These are phyloP conservation scores for Neoitamus cyanurus DNA, from an alignment of 2,888 invertebrate genomes.

Conservation along the genomic window DNA sequence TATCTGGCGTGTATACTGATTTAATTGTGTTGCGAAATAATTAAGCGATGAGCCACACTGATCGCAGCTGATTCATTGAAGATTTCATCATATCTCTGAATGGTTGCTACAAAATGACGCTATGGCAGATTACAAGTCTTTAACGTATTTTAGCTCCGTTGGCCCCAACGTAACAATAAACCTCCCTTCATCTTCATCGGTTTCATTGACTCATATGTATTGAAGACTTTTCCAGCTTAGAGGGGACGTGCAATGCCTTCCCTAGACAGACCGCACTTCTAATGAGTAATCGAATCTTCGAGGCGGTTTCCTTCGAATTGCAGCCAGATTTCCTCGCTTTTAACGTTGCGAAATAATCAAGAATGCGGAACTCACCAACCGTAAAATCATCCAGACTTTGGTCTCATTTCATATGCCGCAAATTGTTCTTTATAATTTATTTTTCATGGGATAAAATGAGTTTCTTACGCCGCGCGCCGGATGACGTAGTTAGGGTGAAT, in stretches of 20 bases:
- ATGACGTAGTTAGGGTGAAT: not conserved
- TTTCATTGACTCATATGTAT: not conserved
- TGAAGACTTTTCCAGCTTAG: not conserved
- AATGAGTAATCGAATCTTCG: not conserved
- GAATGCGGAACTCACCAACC: not conserved
- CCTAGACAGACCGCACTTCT: not conserved
- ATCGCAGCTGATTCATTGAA: not conserved
- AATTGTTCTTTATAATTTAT: not conserved
- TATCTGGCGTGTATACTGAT: not conserved
- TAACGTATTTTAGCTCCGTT: no score
- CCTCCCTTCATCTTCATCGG: not conserved
- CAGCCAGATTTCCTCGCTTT: not conserved
- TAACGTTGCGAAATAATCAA: not conserved
- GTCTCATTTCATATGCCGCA: not conserved
- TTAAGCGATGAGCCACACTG: not conserved
- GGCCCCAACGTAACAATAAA: not conserved
- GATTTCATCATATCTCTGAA: not conserved
- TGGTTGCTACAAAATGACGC: no score
- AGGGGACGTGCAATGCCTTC: not conserved
- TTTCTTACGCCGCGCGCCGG: not conserved
- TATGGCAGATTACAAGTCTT: no score
- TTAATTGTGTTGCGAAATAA: not conserved
- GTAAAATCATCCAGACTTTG: not conserved
- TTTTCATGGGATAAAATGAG: not conserved
- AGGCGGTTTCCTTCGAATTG: not conserved